Conservation (phyloP, 2,888 invertebrate species). For the Rambutsinella grinnellia region DNA sequence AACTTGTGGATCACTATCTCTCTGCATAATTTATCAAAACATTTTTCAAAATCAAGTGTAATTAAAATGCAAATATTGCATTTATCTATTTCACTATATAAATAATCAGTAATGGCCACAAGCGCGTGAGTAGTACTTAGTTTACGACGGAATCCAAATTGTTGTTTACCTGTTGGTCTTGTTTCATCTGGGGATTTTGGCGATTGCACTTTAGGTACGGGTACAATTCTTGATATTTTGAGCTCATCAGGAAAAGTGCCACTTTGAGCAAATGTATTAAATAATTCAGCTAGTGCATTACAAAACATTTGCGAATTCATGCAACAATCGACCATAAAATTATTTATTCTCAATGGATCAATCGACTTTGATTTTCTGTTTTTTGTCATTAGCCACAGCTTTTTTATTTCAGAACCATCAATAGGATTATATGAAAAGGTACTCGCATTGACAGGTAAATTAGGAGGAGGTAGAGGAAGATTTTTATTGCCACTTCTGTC, state of each 20-base stretch:
- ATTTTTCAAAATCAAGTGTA: conserved; percentile 31
- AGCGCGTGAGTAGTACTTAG: conserved; percentile 13
- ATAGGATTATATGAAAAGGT: too few relatives aligned
- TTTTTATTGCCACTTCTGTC: neutral
- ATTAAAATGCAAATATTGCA: conserved; percentile 29
- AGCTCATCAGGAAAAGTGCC: conserved; percentile 10
- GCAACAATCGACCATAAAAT: neutral
- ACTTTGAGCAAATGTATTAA: conserved; percentile 3
- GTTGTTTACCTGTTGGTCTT: conserved; percentile 30
- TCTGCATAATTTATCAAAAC: conserved; percentile 23
- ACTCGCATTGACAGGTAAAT: neutral
- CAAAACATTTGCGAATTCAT: neutral
- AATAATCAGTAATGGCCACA: conserved; percentile 21
- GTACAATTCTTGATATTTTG: conserved; percentile 16
- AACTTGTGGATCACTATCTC: conserved; percentile 28
- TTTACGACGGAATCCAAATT: conserved; percentile 32
- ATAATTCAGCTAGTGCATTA: neutral
- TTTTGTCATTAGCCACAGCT: neutral
- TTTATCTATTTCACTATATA: conserved; percentile 24
- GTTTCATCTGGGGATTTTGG: conserved; percentile 1
- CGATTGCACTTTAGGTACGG: conserved; percentile 28
- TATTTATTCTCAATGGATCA: neutral
- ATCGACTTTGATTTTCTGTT: too few relatives aligned
- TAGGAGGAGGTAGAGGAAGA: too few relatives aligned
- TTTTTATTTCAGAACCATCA: too few relatives aligned